These are phyloP conservation scores for Pithys albifrons DNA, from an alignment of 2,113 vertebrate genomes.

Conservation along the genomic window DNA sequence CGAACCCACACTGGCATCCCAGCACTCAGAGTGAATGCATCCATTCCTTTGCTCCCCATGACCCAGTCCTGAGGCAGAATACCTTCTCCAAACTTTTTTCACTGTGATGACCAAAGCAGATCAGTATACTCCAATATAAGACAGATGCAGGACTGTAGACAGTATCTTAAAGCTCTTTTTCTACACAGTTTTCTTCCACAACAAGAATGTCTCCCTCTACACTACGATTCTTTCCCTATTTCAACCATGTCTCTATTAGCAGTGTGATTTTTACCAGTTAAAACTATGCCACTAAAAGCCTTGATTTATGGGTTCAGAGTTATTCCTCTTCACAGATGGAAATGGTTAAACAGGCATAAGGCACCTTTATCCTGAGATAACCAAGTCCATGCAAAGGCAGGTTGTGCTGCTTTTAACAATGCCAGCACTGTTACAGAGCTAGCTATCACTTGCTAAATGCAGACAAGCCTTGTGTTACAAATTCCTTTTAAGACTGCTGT, in stretches of 20 bases:
- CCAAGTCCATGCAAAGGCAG: conserved; percentile 38
- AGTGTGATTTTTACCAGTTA: conserved; percentile 5
- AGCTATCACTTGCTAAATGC: neutral
- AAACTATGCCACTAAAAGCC: neutral
- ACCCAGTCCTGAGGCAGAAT: neutral
- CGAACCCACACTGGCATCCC: fast-evolving
- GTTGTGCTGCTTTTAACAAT: conserved; percentile 29
- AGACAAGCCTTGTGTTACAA: neutral
- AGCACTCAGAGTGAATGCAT: fast-evolving
- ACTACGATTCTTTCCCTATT: neutral
- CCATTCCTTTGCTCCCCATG: neutral
- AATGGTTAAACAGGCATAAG: conserved; percentile 22
- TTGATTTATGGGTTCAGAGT: conserved; percentile 12
- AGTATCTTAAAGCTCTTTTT: neutral
- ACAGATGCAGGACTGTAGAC: neutral
- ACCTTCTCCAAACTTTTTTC: neutral
- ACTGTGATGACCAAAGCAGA: neutral
- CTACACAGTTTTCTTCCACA: neutral
- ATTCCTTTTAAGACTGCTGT: conserved; percentile 29
- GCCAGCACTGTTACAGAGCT: conserved; percentile 21
- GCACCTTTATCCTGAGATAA: conserved; percentile 56
- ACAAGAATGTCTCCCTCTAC: neutral
- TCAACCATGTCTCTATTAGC: neutral
- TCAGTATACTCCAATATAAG: neutral
- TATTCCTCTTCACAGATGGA: conserved; percentile 55